Base-by-base conservation (phyloP, 2,888 invertebrate species). In the Cantharis rufa region DNA sequence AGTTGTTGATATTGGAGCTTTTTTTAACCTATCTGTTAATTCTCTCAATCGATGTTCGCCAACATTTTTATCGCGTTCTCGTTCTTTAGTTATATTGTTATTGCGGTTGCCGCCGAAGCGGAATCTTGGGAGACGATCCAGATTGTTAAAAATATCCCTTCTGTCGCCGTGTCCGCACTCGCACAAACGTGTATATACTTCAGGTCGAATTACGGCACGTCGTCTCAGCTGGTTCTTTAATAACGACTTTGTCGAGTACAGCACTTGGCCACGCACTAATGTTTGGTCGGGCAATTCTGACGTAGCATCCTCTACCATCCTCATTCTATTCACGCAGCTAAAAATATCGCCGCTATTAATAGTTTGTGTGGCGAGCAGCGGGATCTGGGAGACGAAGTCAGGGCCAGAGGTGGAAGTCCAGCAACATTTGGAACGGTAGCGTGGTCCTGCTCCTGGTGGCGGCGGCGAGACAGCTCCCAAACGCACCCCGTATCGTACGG, bases 91-190 rank as follows among this genome's bases (percentile, higher is more conserved):
- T 62, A 82, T 83, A 78, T 80, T 83, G 80, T 82, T 84, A 75
- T 86, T 83, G 76, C 88, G 87, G 82, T 88, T 88, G 82, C 92
- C 89, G 84, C 92, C 93, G 90, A 94, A 93, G 88, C 94, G 93
- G 88, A 93, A 91, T 89, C 93, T 94, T 87, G 94, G 94, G 89
- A 95, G 90, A 84, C 95, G 94, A 90, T 95, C 95, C 93, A 95
- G 93, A 88, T 93, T 93, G 92, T 93, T 84, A 70, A 82, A 77
- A 72, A 83, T 83, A 79, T 86, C 85, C 88, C 85, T 82, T 83
- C 83, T 83, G 76, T 80, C 82, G 79, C 74, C 79, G 79, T 85
- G 84, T 78, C 84, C 86, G 84, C 85, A 86, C 79, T 87, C 86
- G 80, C 84, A 85, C 69, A 87, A 81, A 78, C 86, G 84, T 73